A percentile compares a stretch with the other conserved stretches of the same genome.
Evolutionary conservation across 1,140 invertebrate species (phyloP).

Genomic region (Trachymyrmex cornetzi): DNA sequence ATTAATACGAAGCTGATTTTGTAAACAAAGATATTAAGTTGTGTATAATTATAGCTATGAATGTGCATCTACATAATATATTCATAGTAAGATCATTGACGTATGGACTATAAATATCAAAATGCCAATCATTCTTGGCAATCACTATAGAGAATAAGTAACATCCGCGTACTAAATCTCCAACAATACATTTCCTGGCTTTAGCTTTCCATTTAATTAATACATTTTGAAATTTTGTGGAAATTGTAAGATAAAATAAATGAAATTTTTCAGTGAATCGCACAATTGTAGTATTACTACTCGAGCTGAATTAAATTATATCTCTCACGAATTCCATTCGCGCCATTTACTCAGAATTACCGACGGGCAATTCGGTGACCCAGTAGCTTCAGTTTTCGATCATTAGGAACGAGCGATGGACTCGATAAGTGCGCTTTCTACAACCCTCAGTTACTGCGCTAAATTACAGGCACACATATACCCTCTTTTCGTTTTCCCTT

Average conservation of each 20-base stretch:
- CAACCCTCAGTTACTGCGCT: not conserved
- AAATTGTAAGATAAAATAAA: not conserved
- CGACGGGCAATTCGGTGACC: conserved; percentile 33
- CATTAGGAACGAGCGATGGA: conserved; percentile 39
- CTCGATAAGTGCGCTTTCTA: conserved; percentile 31
- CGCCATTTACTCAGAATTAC: conserved; percentile 17
- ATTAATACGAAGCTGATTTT: not conserved
- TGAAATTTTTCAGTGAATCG: not conserved
- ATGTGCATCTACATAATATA: not conserved
- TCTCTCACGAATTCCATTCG: conserved; percentile 18
- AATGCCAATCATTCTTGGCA: not conserved
- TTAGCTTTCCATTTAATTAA: not conserved
- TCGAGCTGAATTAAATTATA: not conserved
- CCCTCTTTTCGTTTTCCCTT: not conserved
- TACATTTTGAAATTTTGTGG: not conserved
- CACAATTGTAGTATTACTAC: not conserved
- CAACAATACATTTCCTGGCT: not conserved
- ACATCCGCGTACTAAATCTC: not conserved
- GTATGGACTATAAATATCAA: conserved; percentile 31
- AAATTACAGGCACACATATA: conserved; percentile 20
- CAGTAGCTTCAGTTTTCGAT: conserved; percentile 44
- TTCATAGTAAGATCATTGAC: not conserved
- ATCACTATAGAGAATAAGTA: not conserved
- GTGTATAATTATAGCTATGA: not conserved
- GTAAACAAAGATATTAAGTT: not conserved